phyloP scores from a whole-genome alignment of 2,888 invertebrate species.

The Drosophila picticornis region DNA sequence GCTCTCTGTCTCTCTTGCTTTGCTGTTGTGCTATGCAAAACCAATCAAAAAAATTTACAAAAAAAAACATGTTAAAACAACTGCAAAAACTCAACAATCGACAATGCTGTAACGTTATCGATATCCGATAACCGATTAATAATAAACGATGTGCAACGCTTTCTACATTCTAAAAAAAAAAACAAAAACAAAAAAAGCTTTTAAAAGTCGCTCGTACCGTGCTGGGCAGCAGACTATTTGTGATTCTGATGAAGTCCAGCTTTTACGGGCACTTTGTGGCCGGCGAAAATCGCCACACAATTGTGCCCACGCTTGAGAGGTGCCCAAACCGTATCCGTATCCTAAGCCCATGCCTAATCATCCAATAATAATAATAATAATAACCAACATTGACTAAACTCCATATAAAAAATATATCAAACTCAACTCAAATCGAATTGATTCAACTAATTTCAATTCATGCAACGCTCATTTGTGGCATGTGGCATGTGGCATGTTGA shows the following conservation, averaged over 20 bases:
- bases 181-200: slow-evolving; percentile 86
- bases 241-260: slow-evolving; percentile 94
- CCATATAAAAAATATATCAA: neutral
- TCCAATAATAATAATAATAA: neutral
- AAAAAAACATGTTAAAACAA: slow-evolving; percentile 9
- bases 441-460: slow-evolving; percentile 17
- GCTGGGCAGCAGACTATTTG: slow-evolving; percentile 93
- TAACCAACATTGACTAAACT: slow-evolving; percentile 4
- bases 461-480: slow-evolving; percentile 30
- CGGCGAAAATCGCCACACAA: slow-evolving; percentile 95
- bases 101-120: slow-evolving; percentile 19
- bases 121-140: slow-evolving; percentile 15
- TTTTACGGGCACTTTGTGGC: slow-evolving; percentile 99
- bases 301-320: slow-evolving; percentile 93
- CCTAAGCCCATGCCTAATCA: slow-evolving; percentile 10
- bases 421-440: slow-evolving; percentile 14
- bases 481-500: slow-evolving; percentile 48
- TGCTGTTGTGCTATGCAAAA: slow-evolving; percentile 38
- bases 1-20: slow-evolving; percentile 37
- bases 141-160: slow-evolving; percentile 13
- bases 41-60: slow-evolving; percentile 6
- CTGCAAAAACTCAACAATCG: neutral
- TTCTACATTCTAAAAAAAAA: neutral
- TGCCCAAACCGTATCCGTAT: slow-evolving; percentile 67
- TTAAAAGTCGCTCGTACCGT: slow-evolving; percentile 92